Percentiles rank a stretch among this genome's conserved stretches.
These are phyloP conservation scores for Platichthys flesus DNA, from an alignment of 2,113 vertebrate species.

Conservation along the genomic window DNA sequence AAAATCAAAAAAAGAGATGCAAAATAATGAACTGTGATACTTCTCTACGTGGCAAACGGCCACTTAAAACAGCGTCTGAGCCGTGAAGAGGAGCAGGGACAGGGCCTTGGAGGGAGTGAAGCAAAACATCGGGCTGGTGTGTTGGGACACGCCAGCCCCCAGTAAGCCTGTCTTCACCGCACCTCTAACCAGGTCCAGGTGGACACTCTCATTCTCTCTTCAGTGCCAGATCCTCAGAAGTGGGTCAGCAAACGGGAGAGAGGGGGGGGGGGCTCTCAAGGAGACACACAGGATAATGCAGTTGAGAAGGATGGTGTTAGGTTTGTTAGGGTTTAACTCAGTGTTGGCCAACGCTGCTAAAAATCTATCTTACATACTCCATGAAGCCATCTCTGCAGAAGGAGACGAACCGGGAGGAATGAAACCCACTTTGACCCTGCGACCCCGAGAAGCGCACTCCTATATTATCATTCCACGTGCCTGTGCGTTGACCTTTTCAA, in stretches of 20 bases:
- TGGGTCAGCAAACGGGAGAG: constrained; percentile 67
- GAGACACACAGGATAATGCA: constrained; percentile 27
- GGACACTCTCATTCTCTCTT: constrained; percentile 57
- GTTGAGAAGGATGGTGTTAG: constrained; percentile 15
- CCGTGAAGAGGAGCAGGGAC: constrained; percentile 30
- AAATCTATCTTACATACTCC: constrained; percentile 33
- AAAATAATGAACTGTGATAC: constrained; percentile 73
- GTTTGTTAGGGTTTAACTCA: constrained; percentile 5
- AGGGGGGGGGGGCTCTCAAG: constrained; percentile 1
- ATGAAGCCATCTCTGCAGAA: constrained; percentile 24
- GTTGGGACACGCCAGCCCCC: constrained; percentile 32
- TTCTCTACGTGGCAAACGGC: constrained; percentile 66
- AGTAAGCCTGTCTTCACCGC: constrained; percentile 45
- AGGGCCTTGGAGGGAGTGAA: constrained; percentile 21
- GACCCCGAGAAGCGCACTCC: constrained; percentile 67
- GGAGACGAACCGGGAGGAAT: constrained; percentile 35
- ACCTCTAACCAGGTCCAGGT: constrained; percentile 75
- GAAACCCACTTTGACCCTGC: constrained; percentile 70
- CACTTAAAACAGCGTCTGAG: constrained; percentile 69
- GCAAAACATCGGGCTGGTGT: constrained; percentile 50
- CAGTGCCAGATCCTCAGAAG: constrained; percentile 59
- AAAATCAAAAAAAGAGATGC: constrained; percentile 59
- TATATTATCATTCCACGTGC: constrained; percentile 80
- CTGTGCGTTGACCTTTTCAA: constrained; percentile 81
- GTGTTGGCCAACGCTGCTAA: constrained; percentile 11